Evolutionary conservation across 1,140 invertebrate species (phyloP).

Genomic region (Aphaenogaster rudis): DNA sequence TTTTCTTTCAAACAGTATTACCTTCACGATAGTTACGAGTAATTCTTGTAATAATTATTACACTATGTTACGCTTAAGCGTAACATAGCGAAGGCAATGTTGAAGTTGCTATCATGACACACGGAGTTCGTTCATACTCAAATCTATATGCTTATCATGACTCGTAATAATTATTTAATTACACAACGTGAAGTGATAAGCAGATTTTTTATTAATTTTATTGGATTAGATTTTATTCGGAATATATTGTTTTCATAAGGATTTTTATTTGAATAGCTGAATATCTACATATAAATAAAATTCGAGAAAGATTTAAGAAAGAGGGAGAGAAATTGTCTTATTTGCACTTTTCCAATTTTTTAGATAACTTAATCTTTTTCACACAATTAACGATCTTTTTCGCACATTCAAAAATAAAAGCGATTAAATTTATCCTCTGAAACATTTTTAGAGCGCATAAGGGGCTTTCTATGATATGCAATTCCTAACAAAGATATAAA

Average conservation of each 20-base stretch:
- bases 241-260: not conserved
- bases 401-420: not conserved
- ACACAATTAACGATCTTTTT: not conserved
- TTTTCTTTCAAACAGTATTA: not conserved
- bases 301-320: not conserved
- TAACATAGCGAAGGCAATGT: not conserved
- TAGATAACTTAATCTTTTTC: not conserved
- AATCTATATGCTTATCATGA: not conserved
- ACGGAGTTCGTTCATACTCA: not conserved
- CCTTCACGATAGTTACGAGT: not conserved
- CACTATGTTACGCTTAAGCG: no score
- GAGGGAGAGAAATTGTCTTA: not conserved
- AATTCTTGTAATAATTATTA: constrained; percentile 15
- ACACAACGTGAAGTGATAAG: not conserved
- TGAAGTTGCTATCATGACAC: not conserved
- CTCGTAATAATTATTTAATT: not conserved
- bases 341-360: not conserved
- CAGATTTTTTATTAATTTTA: not conserved
- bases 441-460: not conserved
- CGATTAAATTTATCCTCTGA: not conserved
- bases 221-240: no score
- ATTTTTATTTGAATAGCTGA: not conserved
- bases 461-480: not conserved
- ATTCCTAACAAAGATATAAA: constrained; percentile 13
- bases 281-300: not conserved